A percentile compares a stretch with the other conserved stretches of the same genome.
These are phyloP conservation scores for Steatocranus sp. DNA, from an alignment of 2,797 vertebrate genomes.

Conservation along the genomic window DNA sequence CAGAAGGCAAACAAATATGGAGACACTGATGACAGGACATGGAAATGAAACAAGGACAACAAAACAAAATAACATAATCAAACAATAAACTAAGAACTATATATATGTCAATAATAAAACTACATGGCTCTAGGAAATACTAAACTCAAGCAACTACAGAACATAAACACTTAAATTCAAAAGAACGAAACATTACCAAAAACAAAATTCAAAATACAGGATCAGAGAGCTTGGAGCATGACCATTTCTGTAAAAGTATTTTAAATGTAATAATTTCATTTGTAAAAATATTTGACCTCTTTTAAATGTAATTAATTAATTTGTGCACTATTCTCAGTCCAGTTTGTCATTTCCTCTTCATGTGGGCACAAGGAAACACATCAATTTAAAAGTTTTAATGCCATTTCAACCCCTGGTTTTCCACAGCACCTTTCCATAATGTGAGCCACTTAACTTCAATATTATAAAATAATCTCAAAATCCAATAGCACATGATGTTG, in stretches of 20 bases:
- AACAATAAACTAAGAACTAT: not conserved
- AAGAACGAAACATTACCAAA: not conserved
- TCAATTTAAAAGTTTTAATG: not conserved
- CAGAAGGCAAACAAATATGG: not conserved
- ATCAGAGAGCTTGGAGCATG: fast-evolving
- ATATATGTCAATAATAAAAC: not conserved
- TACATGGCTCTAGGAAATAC: not conserved
- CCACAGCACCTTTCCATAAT: not conserved
- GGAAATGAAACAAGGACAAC: not conserved
- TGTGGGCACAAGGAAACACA: not conserved
- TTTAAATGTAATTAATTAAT: not conserved
- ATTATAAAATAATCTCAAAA: not conserved
- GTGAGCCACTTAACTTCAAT: not conserved
- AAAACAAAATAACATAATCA: not conserved
- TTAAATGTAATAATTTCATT: not conserved
- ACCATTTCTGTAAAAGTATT: not conserved
- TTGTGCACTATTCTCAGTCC: not conserved
- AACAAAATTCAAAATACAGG: not conserved
- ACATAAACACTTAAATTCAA: not conserved
- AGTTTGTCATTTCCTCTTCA: not conserved
- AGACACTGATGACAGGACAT: not conserved
- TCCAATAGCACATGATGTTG: not conserved
- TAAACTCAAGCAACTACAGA: not conserved
- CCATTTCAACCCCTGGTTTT: not conserved
- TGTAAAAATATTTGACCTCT: not conserved